These are phyloP conservation scores for Syngnathus scovelli DNA, from an alignment of 2,113 vertebrate genomes.

Conservation along the genomic window DNA sequence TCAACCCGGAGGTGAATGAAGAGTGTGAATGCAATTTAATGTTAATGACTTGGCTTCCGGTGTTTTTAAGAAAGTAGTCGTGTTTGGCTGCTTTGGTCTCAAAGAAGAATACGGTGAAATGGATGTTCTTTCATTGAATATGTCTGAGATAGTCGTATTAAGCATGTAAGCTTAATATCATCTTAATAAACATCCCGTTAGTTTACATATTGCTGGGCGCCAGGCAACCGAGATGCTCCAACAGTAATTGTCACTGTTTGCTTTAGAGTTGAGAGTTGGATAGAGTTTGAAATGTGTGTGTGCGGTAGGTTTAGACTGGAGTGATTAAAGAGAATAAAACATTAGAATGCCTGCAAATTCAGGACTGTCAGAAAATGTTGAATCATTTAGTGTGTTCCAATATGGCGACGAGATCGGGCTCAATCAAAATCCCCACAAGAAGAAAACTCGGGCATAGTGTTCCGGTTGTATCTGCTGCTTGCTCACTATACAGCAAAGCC, in stretches of 20 bases:
- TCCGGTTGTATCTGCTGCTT: conserved; percentile 31
- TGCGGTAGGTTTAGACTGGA: conserved; percentile 48
- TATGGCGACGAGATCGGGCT: conserved; percentile 31
- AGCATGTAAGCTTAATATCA: conserved; percentile 28
- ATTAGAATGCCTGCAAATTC: conserved; percentile 52
- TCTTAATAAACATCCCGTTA: conserved; percentile 44
- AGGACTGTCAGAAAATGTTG: conserved; percentile 47
- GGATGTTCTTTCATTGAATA: conserved; percentile 25
- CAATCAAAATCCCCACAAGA: conserved; percentile 25
- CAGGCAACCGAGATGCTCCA: conserved; percentile 31
- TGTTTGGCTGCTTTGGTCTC: conserved; percentile 15
- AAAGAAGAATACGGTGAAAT: not conserved
- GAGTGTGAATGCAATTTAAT: not conserved
- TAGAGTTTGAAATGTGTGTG: conserved; percentile 42
- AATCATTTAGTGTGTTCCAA: conserved; percentile 57
- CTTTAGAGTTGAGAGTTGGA: conserved; percentile 37
- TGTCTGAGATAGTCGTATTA: conserved; percentile 25
- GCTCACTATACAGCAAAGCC: conserved; percentile 23
- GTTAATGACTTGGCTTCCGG: conserved; percentile 44
- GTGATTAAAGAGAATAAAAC: conserved; percentile 62
- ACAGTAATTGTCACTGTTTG: conserved; percentile 48
- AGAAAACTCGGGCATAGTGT: conserved; percentile 17
- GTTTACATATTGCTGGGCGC: conserved; percentile 37
- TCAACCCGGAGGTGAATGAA: conserved; percentile 36
- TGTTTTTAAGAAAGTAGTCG: conserved; percentile 26